Evolutionary conservation across 2,797 vertebrate genomes (phyloP), one percentile per base, ranked within the genome.

Genomic region (Peromyscus attwateri): DNA sequence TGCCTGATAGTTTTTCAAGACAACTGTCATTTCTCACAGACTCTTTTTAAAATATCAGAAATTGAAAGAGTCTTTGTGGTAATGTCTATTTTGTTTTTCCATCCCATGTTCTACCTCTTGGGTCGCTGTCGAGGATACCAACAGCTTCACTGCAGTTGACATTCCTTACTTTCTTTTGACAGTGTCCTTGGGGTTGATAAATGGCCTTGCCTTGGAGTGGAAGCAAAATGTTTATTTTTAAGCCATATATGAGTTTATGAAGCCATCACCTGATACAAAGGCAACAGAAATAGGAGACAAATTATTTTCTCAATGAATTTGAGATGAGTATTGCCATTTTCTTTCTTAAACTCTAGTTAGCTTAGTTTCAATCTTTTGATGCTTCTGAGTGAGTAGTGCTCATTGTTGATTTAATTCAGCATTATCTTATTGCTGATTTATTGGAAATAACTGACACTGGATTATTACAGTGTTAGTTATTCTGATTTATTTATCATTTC

Each of bases 151-250:
- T 95, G 66, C 94, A 95, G 94, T 95, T 97, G 95, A 97, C 96
- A 97, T 98, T 96, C 73, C 94, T 97, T 98, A 98, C 98, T 98
- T 98, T 97, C 94, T 98, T 40, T 85, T 98, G 98, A 98, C 98
- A 98, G 4, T 98, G 96, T 98, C 98, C 98, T 97, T 96, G 40
- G 97, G 90, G 96, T 97, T 98, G 98, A 98, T 98, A 97, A 98
- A 98, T 98, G 87, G 52, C 71, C 49, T 57, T 95, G 96, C 82
- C 93, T 98, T 97, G 75, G 62, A 95, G 85, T 96, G 87, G 83
- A 97, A 95, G 93, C 82, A 97, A 98, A 95, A 55, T 97, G 97
- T 98, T 98, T 98, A 97, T 98, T 98, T 98, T 92, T 84, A 95
- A 97, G 85, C 93, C 97, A 34, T 94, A 97, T 97, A 96, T 93